Base-by-base conservation (phyloP, 2,797 vertebrate genomes). In the Austrolebias charrua region DNA sequence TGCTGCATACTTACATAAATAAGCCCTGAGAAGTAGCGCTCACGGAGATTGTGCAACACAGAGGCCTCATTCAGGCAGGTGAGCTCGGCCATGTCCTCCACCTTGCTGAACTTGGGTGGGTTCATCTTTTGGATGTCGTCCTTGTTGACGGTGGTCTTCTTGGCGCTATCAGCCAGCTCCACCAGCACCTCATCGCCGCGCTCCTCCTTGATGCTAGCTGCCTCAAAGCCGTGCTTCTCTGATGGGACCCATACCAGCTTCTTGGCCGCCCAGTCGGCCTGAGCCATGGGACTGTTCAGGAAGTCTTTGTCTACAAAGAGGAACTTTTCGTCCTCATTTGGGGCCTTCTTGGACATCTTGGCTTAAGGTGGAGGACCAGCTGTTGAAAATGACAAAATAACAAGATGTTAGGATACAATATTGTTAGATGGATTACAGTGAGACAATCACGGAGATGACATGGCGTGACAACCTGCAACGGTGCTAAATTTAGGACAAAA, bases 51-150 rank as follows among this genome's bases (percentile, higher is more conserved):
- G 85, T 98, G 94, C 67, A 98, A 87, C 52, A 98, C 96, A 0
- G 96, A 98, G 0, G 96, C 96, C 89, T 98, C 95, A 2, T 98
- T 98, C 82, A 98, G 92, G 76, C 96, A 98, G 31, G 96, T 98
- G 79, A 98, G 87, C 79, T 98, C 96, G 0, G 96, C 96, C 96
- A 98, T 98, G 82, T 98, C 96, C 76, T 98, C 96, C 87, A 98
- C 96, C 86, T 98, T 98, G 61, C 95, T 97, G 74, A 98, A 98
- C 90, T 98, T 98, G 19, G 96, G 96, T 7, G 96, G 96, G 90
- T 98, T 98, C 96, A 98, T 98, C 92, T 98, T 98, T 91, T 98
- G 96, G 85, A 98, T 94, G 74, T 98, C 96, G 20, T 98, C 96
- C 88, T 98, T 98, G 90, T 94, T 96, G 88, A 98, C 94, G 55